phyloP scores from a whole-genome alignment of 2,888 invertebrate genomes.

The Lasius fuliginosus region DNA sequence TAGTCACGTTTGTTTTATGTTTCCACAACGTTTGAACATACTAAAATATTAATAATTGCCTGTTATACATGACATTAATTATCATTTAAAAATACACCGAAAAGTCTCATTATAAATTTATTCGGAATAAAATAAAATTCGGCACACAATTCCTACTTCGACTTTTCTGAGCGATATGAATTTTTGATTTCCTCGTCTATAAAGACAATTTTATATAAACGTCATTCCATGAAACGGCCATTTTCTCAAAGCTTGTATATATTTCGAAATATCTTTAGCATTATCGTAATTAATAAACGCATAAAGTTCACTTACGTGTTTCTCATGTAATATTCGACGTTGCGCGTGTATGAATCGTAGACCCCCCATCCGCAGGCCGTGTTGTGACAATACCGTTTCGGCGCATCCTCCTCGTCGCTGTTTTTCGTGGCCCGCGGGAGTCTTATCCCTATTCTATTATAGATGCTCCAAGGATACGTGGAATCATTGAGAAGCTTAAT shows the following conservation, averaged over 20 bases:
- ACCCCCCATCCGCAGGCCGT: conserved; percentile 89
- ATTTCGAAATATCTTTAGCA: background rate
- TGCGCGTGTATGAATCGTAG: conserved; percentile 87
- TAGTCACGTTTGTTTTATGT: background rate
- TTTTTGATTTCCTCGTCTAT: background rate
- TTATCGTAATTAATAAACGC: background rate
- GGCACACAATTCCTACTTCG: background rate
- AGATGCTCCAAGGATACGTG: no score
- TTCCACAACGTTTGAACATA: background rate
- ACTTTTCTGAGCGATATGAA: background rate
- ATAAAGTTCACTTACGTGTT: conserved; percentile 87
- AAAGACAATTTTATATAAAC: background rate
- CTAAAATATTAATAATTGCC: background rate
- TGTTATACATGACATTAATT: background rate
- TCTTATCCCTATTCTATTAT: conserved; percentile 57
- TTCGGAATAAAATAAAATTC: background rate
- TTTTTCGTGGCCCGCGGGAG: conserved; percentile 72
- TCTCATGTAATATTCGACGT: conserved; percentile 87
- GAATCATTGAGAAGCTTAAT: no score
- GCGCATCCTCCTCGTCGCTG: conserved; percentile 56
- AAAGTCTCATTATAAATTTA: background rate
- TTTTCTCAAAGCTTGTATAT: background rate
- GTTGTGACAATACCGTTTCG: conserved; percentile 80
- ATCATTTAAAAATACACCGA: background rate
- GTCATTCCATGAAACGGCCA: no score